Conservation (phyloP, 2,113 vertebrate species). For the Pantherophis guttatus region DNA sequence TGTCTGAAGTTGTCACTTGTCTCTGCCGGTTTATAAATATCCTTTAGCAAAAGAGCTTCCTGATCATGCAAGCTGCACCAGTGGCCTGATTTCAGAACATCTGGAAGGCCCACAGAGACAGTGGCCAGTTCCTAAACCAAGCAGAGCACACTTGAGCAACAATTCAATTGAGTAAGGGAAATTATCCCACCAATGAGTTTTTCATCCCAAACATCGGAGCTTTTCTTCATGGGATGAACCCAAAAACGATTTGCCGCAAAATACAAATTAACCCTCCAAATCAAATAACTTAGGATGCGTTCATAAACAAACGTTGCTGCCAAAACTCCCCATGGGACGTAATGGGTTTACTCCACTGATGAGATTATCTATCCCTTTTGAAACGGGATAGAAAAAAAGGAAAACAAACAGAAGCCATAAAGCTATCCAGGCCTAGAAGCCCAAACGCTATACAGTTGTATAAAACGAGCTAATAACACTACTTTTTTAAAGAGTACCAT, state of each 20-base stretch:
- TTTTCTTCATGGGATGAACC: no score
- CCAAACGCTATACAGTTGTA: neutral
- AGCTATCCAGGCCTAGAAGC: neutral
- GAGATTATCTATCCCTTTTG: neutral
- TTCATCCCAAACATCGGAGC: neutral
- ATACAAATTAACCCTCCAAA: neutral
- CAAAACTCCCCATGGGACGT: no score
- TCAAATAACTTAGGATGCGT: neutral
- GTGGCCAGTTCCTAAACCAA: conserved; percentile 74
- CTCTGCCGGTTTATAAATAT: conserved; percentile 71
- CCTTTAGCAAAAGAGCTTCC: conserved; percentile 88
- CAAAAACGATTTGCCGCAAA: neutral
- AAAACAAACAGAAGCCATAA: neutral
- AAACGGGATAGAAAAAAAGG: neutral
- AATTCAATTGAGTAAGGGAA: neutral
- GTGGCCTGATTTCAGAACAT: conserved; percentile 84
- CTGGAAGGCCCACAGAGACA: conserved; percentile 81
- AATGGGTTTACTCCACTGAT: no score
- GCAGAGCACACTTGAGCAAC: neutral
- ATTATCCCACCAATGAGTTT: neutral
- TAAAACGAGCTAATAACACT: no score
- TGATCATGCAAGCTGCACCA: conserved; percentile 84
- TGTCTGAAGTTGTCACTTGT: conserved; percentile 59
- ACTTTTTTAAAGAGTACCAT: no score
- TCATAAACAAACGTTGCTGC: no score